Percentiles rank a stretch among this genome's conserved stretches.
Conservation (phyloP, 2,888 invertebrate genomes). For the Amphiduros pacificus region DNA sequence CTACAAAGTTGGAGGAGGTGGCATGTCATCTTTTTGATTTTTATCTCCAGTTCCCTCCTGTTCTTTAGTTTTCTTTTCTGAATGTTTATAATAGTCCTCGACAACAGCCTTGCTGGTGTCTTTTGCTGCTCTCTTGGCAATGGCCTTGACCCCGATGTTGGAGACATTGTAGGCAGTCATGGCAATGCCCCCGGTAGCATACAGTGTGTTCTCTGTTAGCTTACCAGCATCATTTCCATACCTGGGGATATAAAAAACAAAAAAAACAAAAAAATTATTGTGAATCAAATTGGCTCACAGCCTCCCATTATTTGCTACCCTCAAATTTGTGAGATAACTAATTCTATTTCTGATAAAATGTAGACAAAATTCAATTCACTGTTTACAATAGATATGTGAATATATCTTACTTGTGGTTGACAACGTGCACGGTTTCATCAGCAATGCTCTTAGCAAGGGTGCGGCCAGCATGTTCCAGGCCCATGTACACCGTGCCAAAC, state of each 20-base stretch:
- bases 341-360: background rate
- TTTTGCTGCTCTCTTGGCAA: conserved; percentile 53
- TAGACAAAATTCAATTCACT: background rate
- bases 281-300: background rate
- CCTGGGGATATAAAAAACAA: no score
- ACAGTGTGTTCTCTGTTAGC: conserved; percentile 70
- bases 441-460: conserved; percentile 67
- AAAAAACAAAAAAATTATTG: no score
- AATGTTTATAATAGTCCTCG: conserved; percentile 3
- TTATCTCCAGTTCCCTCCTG: background rate
- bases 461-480: conserved; percentile 72
- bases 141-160: conserved; percentile 70
- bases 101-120: conserved; percentile 39
- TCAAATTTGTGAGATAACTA: no score
- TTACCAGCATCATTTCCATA: conserved; percentile 72
- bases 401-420: conserved; percentile 71
- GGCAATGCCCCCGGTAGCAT: conserved; percentile 73
- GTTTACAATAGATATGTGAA: background rate
- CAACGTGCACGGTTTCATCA: conserved; percentile 74
- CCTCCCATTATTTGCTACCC: background rate
- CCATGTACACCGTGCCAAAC: conserved; percentile 71
- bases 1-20: no score
- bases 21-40: background rate
- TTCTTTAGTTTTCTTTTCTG: background rate
- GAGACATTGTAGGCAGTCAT: conserved; percentile 69